These are phyloP conservation scores for Craterocephalus amniculus DNA, from an alignment of 2,797 vertebrate genomes.

Conservation along the genomic window DNA sequence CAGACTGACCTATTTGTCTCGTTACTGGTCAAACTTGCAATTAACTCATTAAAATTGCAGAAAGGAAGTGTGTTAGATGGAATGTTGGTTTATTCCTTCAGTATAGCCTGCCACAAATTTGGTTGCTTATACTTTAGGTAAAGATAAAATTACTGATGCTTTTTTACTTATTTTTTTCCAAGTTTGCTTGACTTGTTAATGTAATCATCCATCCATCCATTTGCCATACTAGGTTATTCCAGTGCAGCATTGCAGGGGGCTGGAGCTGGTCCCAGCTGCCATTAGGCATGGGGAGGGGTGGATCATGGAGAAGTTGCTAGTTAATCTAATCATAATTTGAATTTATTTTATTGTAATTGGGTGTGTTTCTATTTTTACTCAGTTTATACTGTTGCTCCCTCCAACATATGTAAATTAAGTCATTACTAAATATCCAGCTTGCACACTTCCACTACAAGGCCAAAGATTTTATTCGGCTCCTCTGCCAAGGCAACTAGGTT, in stretches of 20 bases:
- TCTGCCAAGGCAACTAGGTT: background rate
- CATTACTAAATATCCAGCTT: background rate
- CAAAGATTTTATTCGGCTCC: background rate
- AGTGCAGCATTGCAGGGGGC: background rate
- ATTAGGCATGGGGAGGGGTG: background rate
- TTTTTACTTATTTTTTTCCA: background rate
- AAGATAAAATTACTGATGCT: background rate
- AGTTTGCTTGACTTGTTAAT: background rate
- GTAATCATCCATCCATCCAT: background rate
- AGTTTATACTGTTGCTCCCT: background rate
- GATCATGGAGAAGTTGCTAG: background rate
- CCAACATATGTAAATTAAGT: background rate
- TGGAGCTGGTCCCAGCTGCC: background rate
- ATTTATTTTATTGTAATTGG: background rate
- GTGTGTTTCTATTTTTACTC: background rate
- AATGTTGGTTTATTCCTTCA: conserved; percentile 4
- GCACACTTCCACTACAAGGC: background rate
- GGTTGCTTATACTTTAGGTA: background rate
- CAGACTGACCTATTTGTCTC: background rate
- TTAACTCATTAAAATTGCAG: conserved; percentile 1
- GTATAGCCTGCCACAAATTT: background rate
- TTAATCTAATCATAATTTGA: background rate
- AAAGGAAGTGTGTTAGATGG: background rate
- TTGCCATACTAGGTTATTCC: background rate
- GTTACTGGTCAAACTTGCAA: background rate